phyloP scores from a whole-genome alignment of 2,888 invertebrate species.

The Xestobium rufovillosum region DNA sequence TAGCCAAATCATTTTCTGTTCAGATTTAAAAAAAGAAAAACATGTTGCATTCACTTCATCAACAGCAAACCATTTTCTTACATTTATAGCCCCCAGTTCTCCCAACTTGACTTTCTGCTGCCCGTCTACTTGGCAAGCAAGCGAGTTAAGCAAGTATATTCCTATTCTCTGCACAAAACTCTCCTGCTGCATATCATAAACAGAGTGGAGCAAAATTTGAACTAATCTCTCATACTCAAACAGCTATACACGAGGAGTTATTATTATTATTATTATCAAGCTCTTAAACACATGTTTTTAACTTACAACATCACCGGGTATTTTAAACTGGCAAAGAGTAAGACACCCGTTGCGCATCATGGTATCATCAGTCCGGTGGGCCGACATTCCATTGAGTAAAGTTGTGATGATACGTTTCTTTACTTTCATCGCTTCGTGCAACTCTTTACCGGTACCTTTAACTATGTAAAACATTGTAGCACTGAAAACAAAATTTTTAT shows the following conservation, averaged over 20 bases:
- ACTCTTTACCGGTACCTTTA: conserved; percentile 73
- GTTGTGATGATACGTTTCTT: conserved; percentile 75
- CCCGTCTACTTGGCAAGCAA: conserved; percentile 95
- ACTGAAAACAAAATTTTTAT: conserved; percentile 46
- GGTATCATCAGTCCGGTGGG: conserved; percentile 75
- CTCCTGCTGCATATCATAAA: conserved; percentile 74
- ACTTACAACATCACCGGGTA: conserved; percentile 88
- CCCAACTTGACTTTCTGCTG: conserved; percentile 87
- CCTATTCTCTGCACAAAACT: conserved; percentile 92
- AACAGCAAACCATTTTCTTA: conserved; percentile 39
- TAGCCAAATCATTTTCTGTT: conserved; percentile 77
- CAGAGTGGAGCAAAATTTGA: conserved; percentile 71
- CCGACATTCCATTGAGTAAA: conserved; percentile 82
- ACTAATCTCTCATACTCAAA: conserved; percentile 87
- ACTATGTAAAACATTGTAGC: conserved; percentile 93
- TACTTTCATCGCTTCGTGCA: conserved; percentile 58
- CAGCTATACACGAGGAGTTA: conserved; percentile 51
- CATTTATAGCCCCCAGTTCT: conserved; percentile 77
- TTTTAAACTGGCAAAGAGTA: conserved; percentile 88
- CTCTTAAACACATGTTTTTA: conserved; percentile 7
- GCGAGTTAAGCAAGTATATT: conserved; percentile 87
- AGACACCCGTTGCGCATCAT: conserved; percentile 97
- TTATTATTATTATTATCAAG: conserved; percentile 4
- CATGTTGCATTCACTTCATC: conserved; percentile 3
- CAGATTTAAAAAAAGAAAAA: conserved; percentile 21